Percentiles rank a stretch among this genome's conserved stretches.
Conservation (phyloP, 2,888 invertebrate genomes). For the Archips xylosteana region DNA sequence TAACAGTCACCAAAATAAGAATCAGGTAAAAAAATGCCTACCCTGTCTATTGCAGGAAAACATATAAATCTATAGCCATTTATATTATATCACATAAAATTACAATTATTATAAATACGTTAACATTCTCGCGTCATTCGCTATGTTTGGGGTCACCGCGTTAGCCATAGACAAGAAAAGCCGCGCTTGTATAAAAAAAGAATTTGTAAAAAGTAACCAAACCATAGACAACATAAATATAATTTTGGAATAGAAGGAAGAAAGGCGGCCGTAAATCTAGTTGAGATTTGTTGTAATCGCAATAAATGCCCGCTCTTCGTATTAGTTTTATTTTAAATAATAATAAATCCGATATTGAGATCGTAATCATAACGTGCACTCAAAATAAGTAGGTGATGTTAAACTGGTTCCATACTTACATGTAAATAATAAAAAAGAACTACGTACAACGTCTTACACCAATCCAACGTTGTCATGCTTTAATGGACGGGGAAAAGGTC, state of each 20-base stretch:
- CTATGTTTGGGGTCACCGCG: slow-evolving; percentile 64
- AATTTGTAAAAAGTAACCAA: slow-evolving; percentile 51
- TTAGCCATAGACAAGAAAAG: slow-evolving; percentile 52
- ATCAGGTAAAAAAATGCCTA: slow-evolving; percentile 23
- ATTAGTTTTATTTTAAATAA: slow-evolving; percentile 42
- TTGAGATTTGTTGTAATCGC: slow-evolving; percentile 65
- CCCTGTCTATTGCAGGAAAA: slow-evolving; percentile 46
- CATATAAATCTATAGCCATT: slow-evolving; percentile 71
- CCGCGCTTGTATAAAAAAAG: slow-evolving; percentile 55
- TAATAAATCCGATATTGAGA: slow-evolving; percentile 11
- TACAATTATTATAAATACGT: slow-evolving; percentile 66
- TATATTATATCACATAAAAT: slow-evolving; percentile 75
- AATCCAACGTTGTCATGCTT: not conserved
- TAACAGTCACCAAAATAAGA: slow-evolving; percentile 1
- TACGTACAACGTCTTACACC: not conserved
- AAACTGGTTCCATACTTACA: not conserved
- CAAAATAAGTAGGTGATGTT: not conserved
- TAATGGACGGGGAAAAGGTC: not conserved
- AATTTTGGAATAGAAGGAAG: slow-evolving; percentile 55
- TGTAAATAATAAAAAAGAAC: not conserved
- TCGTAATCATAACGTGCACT: not conserved
- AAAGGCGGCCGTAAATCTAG: slow-evolving; percentile 57
- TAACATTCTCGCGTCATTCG: slow-evolving; percentile 58
- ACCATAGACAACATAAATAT: slow-evolving; percentile 52
- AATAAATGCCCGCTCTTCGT: slow-evolving; percentile 69